Evolutionary conservation across 2,888 invertebrate species (phyloP).

Genomic region (Hyppa rectilinea): DNA sequence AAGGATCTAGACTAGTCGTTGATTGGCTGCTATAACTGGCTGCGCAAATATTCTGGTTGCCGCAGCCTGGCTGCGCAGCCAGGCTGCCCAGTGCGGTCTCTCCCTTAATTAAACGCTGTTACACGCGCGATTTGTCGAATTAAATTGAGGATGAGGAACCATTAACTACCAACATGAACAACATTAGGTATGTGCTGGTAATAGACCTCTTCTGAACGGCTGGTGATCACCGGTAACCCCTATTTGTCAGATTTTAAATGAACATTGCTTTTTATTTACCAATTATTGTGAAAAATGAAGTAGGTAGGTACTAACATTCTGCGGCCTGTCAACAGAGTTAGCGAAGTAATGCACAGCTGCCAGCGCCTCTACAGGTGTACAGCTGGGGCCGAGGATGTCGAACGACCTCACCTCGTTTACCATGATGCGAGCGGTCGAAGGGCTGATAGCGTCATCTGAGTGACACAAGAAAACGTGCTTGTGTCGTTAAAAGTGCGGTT

Average conservation of each 20-base stretch:
- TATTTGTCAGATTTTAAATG: too few species aligned
- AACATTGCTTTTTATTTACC: not conserved
- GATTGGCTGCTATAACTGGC: too few species aligned
- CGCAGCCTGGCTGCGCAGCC: too few species aligned
- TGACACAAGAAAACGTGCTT: not conserved
- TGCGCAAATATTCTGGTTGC: too few species aligned
- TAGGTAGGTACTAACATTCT: slow-evolving; percentile 29
- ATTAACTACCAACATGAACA: too few species aligned
- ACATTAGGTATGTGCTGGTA: not conserved
- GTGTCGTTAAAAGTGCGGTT: not conserved
- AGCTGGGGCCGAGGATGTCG: slow-evolving; percentile 74
- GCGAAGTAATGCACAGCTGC: slow-evolving; percentile 84
- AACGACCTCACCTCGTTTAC: slow-evolving; percentile 68
- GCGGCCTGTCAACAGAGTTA: slow-evolving; percentile 69
- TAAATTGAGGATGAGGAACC: not conserved
- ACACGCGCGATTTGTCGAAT: not conserved
- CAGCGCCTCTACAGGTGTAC: slow-evolving; percentile 77
- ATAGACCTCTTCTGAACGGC: not conserved
- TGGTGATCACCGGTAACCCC: too few species aligned
- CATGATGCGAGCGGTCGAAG: slow-evolving; percentile 77
- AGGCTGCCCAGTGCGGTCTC: too few species aligned
- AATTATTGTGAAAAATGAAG: not conserved
- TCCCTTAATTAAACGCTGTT: too few species aligned
- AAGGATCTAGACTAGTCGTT: too few species aligned
- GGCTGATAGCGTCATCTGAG: slow-evolving; percentile 80